Percentiles rank a stretch among this genome's conserved stretches.
Conservation (phyloP, 2,797 vertebrate genomes). For the Clarias laeviceps region DNA sequence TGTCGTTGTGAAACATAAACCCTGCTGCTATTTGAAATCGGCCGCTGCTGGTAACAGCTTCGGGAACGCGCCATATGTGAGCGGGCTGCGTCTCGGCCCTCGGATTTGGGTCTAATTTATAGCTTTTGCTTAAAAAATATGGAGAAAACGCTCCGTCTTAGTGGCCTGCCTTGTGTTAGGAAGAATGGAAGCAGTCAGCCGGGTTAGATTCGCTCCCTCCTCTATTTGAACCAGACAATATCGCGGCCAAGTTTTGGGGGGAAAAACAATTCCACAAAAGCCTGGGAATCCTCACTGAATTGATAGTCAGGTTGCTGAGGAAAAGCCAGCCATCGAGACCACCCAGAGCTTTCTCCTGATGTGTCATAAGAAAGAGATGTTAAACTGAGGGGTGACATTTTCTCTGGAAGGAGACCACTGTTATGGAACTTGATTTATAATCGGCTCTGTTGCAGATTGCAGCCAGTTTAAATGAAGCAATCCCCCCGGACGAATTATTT, state of each 20-base stretch:
- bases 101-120: conserved; percentile 29
- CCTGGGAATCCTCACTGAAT: conserved; percentile 51
- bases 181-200: conserved; percentile 70
- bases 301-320: conserved; percentile 45
- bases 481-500: conserved; percentile 23
- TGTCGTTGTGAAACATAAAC: conserved; percentile 51
- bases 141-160: conserved; percentile 16
- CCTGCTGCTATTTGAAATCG: conserved; percentile 46
- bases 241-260: conserved; percentile 62
- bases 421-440: conserved; percentile 26
- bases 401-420: conserved; percentile 35
- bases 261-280: conserved; percentile 45
- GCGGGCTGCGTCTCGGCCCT: conserved; percentile 36
- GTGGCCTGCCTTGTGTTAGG: conserved; percentile 37
- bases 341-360: conserved; percentile 51
- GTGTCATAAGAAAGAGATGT: conserved; percentile 54
- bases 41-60: conserved; percentile 47
- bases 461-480: conserved; percentile 21
- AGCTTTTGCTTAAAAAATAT: background rate
- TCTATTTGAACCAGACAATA: conserved; percentile 64
- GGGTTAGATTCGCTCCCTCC: conserved; percentile 71
- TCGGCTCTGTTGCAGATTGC: conserved; percentile 30
- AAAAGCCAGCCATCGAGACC: conserved; percentile 48
- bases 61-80: conserved; percentile 26
- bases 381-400: conserved; percentile 43